A percentile compares a stretch with the other conserved stretches of the same genome.
phyloP scores from a whole-genome alignment of 2,113 vertebrate species.

The Cercocebus atys region DNA sequence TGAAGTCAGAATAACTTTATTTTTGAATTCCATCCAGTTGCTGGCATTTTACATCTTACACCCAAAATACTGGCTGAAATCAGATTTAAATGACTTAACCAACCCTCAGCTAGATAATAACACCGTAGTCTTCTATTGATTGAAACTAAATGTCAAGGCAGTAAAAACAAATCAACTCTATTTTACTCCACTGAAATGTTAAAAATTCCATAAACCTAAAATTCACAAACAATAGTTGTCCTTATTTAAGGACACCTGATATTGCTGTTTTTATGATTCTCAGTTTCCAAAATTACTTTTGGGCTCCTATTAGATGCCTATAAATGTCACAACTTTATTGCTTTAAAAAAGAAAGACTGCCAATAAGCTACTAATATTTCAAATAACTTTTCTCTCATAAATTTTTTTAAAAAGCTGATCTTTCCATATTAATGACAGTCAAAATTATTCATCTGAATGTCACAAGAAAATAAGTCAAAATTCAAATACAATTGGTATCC shows the following conservation, averaged over 20 bases:
- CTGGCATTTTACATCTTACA: neutral
- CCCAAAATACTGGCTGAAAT: neutral
- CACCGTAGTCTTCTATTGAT: neutral
- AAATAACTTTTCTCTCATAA: conserved; percentile 22
- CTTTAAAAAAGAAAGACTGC: neutral
- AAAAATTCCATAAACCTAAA: conserved; percentile 51
- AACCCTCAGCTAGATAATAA: neutral
- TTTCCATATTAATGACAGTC: neutral
- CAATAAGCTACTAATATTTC: conserved; percentile 37
- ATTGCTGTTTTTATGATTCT: conserved; percentile 22
- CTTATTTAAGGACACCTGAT: conserved; percentile 51
- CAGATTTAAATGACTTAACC: conserved; percentile 31
- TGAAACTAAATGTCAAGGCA: conserved; percentile 69
- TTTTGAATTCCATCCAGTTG: neutral
- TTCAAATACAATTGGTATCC: neutral
- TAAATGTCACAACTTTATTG: conserved; percentile 15
- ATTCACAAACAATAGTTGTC: conserved; percentile 38
- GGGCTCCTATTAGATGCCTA: neutral
- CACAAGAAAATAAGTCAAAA: conserved; percentile 12
- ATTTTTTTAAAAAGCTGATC: conserved; percentile 43
- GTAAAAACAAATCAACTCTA: conserved; percentile 48
- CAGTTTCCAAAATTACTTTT: conserved; percentile 34
- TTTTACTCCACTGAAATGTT: conserved; percentile 62
- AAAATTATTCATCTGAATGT: conserved; percentile 38
- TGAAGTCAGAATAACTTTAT: neutral